Evolutionary conservation across 2,888 invertebrate species (phyloP).

Genomic region (Andrena chrysosceles): DNA sequence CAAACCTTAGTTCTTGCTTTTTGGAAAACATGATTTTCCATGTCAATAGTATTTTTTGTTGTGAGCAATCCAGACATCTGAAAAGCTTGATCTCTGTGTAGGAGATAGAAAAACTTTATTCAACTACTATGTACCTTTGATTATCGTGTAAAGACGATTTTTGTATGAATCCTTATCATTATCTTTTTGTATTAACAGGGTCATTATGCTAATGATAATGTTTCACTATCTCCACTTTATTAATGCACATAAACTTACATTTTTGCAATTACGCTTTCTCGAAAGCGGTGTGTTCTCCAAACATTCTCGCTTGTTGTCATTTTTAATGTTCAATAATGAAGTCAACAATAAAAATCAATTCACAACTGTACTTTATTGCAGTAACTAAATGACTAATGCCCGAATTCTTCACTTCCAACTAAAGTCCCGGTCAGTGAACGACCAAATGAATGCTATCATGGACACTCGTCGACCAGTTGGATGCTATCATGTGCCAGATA

Average conservation of each 20-base stretch:
- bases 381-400: slow-evolving; percentile 4
- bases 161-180: neutral
- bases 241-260: slow-evolving; percentile 88
- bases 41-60: slow-evolving; percentile 94
- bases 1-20: slow-evolving; percentile 92
- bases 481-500: no score
- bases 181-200: neutral
- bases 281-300: slow-evolving; percentile 92
- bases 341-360: slow-evolving; percentile 11
- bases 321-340: slow-evolving; percentile 41
- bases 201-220: slow-evolving; percentile 5
- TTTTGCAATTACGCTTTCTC: slow-evolving; percentile 94
- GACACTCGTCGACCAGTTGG: no score
- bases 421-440: no score
- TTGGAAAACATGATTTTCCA: slow-evolving; percentile 97
- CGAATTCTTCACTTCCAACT: no score
- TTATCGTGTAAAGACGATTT: neutral
- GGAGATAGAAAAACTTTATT: slow-evolving; percentile 21
- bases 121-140: slow-evolving; percentile 1
- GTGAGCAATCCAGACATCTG: slow-evolving; percentile 93
- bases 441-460: no score
- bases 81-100: slow-evolving; percentile 93
- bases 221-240: neutral
- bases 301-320: slow-evolving; percentile 86
- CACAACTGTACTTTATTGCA: neutral